These are phyloP conservation scores for Leucoptera coffeella DNA, from an alignment of 2,888 invertebrate genomes.

Conservation along the genomic window DNA sequence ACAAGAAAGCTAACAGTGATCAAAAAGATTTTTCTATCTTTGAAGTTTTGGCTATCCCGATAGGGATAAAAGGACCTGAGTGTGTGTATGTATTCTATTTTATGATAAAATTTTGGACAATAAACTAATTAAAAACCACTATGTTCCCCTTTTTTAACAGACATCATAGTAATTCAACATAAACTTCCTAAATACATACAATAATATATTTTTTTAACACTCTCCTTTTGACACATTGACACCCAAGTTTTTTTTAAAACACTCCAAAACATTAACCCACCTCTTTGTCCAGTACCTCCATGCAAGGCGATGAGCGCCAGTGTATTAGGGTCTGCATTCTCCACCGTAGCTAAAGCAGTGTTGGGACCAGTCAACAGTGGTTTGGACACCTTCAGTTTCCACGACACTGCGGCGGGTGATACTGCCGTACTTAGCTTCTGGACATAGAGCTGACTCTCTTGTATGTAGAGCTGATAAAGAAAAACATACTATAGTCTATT, in stretches of 20 bases:
- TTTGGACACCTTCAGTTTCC: slow-evolving; percentile 66
- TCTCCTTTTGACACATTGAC: neutral
- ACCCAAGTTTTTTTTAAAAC: neutral
- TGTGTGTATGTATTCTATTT: too few species aligned
- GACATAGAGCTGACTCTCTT: slow-evolving; percentile 43
- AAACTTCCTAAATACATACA: neutral
- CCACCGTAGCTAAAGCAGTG: slow-evolving; percentile 20
- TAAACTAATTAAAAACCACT: neutral
- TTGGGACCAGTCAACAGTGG: slow-evolving; percentile 26
- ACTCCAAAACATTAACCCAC: slow-evolving; percentile 18
- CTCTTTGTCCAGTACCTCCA: slow-evolving; percentile 64
- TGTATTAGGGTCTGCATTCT: slow-evolving; percentile 33
- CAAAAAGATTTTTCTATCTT: too few species aligned
- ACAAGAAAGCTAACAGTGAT: too few species aligned
- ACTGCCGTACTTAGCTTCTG: slow-evolving; percentile 22
- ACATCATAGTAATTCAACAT: neutral
- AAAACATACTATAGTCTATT: too few species aligned
- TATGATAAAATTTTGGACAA: neutral
- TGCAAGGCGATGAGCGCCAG: slow-evolving; percentile 70
- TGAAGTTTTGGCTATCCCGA: too few species aligned
- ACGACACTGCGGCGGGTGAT: slow-evolving; percentile 52
- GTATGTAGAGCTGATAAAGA: slow-evolving; percentile 57
- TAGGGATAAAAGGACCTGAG: too few species aligned
- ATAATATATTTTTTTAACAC: neutral
- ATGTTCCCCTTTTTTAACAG: too few species aligned